These are phyloP conservation scores for Trematomus loennbergii DNA, from an alignment of 2,113 vertebrate species.

Conservation along the genomic window DNA sequence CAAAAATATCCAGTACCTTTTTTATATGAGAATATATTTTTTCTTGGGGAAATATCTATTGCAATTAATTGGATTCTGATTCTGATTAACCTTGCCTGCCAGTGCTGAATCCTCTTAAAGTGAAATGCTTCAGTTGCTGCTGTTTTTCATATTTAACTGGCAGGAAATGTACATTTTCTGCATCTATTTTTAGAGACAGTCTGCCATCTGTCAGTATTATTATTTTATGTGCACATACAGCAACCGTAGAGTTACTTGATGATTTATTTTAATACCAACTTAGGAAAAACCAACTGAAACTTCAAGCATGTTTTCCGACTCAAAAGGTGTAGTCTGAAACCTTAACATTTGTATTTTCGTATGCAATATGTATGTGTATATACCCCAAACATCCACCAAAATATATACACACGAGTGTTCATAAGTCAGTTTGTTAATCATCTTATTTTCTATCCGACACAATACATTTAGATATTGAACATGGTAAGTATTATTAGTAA, in stretches of 20 bases:
- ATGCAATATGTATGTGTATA: too few relatives aligned
- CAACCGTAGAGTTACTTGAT: not conserved
- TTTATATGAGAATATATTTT: not conserved
- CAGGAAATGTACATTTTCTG: slow-evolving; percentile 1
- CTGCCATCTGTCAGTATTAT: too few relatives aligned
- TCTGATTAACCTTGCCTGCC: slow-evolving; percentile 20
- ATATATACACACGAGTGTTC: too few relatives aligned
- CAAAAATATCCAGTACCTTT: too few relatives aligned
- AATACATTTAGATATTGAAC: not conserved
- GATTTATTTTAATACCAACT: not conserved
- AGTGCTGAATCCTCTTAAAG: slow-evolving; percentile 37
- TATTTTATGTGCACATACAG: not conserved
- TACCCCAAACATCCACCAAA: too few relatives aligned
- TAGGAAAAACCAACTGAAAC: not conserved
- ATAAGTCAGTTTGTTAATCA: too few relatives aligned
- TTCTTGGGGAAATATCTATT: not conserved
- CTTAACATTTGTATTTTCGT: too few relatives aligned
- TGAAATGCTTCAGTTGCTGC: slow-evolving; percentile 3
- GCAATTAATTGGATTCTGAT: not conserved
- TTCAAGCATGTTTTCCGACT: too few relatives aligned
- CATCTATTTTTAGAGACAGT: too few relatives aligned
- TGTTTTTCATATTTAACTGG: slow-evolving; percentile 15
- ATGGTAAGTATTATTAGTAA: not conserved
- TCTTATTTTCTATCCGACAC: too few relatives aligned
- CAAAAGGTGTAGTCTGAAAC: too few relatives aligned